These are phyloP conservation scores for Lepus americanus DNA, from an alignment of 2,113 vertebrate species.

Conservation along the genomic window DNA sequence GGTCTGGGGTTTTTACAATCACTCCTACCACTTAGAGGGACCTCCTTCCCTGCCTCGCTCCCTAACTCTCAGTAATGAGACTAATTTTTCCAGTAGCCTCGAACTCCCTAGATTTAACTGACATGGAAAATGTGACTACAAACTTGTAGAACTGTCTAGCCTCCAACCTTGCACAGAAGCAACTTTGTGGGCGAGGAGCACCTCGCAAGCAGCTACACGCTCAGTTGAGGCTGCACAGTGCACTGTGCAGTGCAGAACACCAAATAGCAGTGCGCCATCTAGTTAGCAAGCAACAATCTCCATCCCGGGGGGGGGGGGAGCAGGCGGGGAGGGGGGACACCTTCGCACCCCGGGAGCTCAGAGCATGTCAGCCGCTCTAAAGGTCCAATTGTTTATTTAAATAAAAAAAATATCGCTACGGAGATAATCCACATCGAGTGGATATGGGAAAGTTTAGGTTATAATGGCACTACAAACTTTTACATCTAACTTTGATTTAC, in stretches of 20 bases:
- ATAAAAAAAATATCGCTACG: conserved; percentile 87
- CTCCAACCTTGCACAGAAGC: conserved; percentile 86
- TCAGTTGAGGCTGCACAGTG: conserved; percentile 70
- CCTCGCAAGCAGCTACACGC: conserved; percentile 87
- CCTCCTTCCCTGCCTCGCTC: conserved; percentile 73
- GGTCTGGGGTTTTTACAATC: conserved; percentile 70
- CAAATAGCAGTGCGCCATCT: conserved; percentile 86
- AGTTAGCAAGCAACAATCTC: conserved; percentile 83
- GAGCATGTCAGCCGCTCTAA: conserved; percentile 83
- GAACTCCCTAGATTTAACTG: conserved; percentile 85
- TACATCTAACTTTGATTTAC: conserved; percentile 91
- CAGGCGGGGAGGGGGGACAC: conserved; percentile 65
- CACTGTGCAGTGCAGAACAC: neutral
- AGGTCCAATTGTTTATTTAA: conserved; percentile 84
- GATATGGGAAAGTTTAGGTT: conserved; percentile 92
- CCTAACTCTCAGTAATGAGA: conserved; percentile 83
- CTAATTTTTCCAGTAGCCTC: conserved; percentile 89
- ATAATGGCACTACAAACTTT: conserved; percentile 89
- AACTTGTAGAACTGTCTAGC: conserved; percentile 85
- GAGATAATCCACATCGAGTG: conserved; percentile 89
- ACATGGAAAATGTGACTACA: conserved; percentile 89
- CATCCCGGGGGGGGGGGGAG: neutral
- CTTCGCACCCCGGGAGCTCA: conserved; percentile 81
- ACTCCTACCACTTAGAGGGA: conserved; percentile 63
- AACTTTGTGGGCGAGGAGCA: conserved; percentile 87